Evolutionary conservation across 2,113 vertebrate species (phyloP), one percentile per base, ranked within the genome.

Genomic region (Catharus fuscescens): DNA sequence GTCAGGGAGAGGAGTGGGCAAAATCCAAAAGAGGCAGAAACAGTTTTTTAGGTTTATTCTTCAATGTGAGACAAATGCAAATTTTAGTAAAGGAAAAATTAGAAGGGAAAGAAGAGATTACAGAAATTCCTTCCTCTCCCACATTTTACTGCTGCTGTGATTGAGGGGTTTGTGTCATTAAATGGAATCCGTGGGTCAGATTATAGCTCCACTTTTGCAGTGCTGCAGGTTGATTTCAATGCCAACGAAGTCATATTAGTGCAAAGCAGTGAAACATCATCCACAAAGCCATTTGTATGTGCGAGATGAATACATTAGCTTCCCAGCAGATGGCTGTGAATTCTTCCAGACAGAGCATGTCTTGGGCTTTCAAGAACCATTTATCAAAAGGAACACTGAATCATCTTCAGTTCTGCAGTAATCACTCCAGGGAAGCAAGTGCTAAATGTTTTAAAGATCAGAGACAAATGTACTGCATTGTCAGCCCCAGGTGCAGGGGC

Each of bases 311-410:
- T 92, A 80, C 20, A 86, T 94, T 80, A 93, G 5, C 59, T 94
- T 92, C 54, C 59, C 62, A 86, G 79, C 93, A 96, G 92, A 96
- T 95, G 93, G 85, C 62, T 83, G 52, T 84, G 91, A 85, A 92
- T 96, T 78, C 73, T 91, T 92, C 73, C 88, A 91, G 83, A 93
- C 77, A 94, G 91, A 84, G 48, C 48, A 88, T 81, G 80, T 93
- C 82, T 89, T 8, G 2, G 36, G 65, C 65, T 91, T 89, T 96
- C 69, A 78, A 56, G 86, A 86, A 26, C 21, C 65, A 57, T 95
- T 92, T 91, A 64, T 87, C 86, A 94, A 83, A 94, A 71, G 26
- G 45, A 95, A 52, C 29, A 48, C 28, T 64, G 52, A 97, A 92
- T 78, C 66, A 57, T 94, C 67, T 71, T 88, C 60, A 70, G 66